These are phyloP conservation scores for Syrrhaptes paradoxus DNA, from an alignment of 2,113 vertebrate species.

Conservation along the genomic window DNA sequence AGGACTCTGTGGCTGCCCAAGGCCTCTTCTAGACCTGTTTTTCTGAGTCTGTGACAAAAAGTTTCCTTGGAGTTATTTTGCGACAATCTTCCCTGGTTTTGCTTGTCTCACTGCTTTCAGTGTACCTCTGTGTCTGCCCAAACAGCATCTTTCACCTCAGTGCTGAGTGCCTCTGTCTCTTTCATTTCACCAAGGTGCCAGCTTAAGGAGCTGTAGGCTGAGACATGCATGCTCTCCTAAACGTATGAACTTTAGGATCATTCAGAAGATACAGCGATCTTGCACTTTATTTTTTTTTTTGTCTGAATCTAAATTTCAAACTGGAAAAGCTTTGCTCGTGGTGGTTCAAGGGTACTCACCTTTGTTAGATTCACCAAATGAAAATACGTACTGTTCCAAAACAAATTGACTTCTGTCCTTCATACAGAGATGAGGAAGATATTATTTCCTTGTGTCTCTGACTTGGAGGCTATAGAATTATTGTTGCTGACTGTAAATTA, in stretches of 20 bases:
- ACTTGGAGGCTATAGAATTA: neutral
- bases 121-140: neutral
- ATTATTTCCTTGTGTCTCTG: neutral
- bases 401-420: slow-evolving; percentile 11
- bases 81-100: neutral
- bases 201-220: neutral
- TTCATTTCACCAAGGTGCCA: neutral
- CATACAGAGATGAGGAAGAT: neutral
- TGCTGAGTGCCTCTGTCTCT: neutral
- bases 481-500: neutral
- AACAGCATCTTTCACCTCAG: neutral
- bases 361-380: neutral
- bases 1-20: neutral
- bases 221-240: neutral
- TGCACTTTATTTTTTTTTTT: neutral
- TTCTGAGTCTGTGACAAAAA: neutral
- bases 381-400: neutral
- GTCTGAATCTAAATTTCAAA: slow-evolving; percentile 10
- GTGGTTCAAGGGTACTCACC: neutral
- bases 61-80: neutral
- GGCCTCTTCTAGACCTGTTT: neutral
- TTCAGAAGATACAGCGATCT: neutral
- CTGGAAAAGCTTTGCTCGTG: neutral
- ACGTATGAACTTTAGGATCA: neutral
- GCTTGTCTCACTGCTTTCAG: neutral